A percentile compares a stretch with the other conserved stretches of the same genome.
Conservation (phyloP, 2,797 vertebrate genomes). For the Falco naumanni region DNA sequence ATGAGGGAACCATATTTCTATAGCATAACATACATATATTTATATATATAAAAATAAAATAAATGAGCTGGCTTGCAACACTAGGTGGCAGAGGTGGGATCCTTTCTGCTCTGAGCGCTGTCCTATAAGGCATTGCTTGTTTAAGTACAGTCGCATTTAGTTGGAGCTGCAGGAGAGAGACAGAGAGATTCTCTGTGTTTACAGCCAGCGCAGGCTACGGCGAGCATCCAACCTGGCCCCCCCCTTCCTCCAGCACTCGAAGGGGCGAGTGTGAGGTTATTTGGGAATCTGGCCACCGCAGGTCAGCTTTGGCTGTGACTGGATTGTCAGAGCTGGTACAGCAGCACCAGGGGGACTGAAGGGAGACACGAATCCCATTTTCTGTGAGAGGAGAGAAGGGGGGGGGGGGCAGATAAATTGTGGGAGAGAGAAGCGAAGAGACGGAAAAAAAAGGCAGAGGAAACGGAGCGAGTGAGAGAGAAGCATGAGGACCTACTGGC, state of each 20-base stretch:
- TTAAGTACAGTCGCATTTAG: conserved; percentile 87
- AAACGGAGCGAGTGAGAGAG: conserved; percentile 61
- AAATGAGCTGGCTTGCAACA: conserved; percentile 66
- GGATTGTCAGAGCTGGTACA: conserved; percentile 71
- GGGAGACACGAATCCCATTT: conserved; percentile 57
- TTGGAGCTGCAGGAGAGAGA: conserved; percentile 84
- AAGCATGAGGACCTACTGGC: conserved; percentile 86
- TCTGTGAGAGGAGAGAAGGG: conserved; percentile 26
- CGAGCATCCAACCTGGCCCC: conserved; percentile 55
- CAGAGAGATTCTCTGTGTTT: conserved; percentile 73
- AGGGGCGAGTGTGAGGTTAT: conserved; percentile 56
- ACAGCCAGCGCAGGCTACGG: conserved; percentile 57
- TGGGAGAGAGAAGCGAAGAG: conserved; percentile 42
- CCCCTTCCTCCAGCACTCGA: conserved; percentile 56
- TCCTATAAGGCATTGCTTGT: conserved; percentile 85
- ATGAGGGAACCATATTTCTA: conserved; percentile 51
- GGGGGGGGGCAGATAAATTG: neutral
- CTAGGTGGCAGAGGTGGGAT: conserved; percentile 84
- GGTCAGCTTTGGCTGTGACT: conserved; percentile 60
- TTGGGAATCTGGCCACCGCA: conserved; percentile 58
- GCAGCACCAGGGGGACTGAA: conserved; percentile 67
- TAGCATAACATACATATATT: conserved; percentile 18
- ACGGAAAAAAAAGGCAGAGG: conserved; percentile 63
- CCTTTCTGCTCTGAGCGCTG: conserved; percentile 73
- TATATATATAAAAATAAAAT: conserved; percentile 37